Conservation (phyloP, 2,113 vertebrate genomes). For the Cromileptes altivelis region DNA sequence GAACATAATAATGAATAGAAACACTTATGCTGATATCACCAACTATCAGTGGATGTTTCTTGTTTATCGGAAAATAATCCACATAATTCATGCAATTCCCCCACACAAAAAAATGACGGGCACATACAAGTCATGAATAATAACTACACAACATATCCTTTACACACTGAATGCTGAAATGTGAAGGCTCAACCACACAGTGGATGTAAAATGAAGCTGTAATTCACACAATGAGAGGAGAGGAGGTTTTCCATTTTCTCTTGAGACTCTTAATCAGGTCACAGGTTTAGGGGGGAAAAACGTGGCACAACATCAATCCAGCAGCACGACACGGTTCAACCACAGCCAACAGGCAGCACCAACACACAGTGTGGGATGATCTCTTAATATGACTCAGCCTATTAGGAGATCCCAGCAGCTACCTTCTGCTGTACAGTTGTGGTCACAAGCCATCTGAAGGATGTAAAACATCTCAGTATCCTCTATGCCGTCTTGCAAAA, state of each 20-base stretch:
- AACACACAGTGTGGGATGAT: conserved; percentile 82
- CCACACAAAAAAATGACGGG: not conserved
- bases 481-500: conserved; percentile 94
- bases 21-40: conserved; percentile 13
- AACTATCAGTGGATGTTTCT: not conserved
- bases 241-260: conserved; percentile 12
- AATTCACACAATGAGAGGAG: conserved; percentile 20
- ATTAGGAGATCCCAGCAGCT: conserved; percentile 95
- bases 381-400: conserved; percentile 87
- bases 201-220: conserved; percentile 11
- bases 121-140: conserved; percentile 13
- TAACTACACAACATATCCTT: not conserved
- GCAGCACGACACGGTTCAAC: conserved; percentile 55
- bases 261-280: conserved; percentile 42
- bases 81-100: conserved; percentile 46
- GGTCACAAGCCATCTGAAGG: conserved; percentile 99
- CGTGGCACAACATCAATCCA: conserved; percentile 58
- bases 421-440: conserved; percentile 99
- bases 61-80: conserved; percentile 15
- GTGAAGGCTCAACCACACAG: not conserved
- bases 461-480: conserved; percentile 98
- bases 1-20: conserved; percentile 13
- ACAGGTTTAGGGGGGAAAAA: conserved; percentile 36
- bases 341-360: conserved; percentile 59
- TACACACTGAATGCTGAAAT: conserved; percentile 10